Base-by-base conservation (phyloP, 30 jellyfish, hydroid and myxozoan species). In the Cassiopea andromeda region DNA sequence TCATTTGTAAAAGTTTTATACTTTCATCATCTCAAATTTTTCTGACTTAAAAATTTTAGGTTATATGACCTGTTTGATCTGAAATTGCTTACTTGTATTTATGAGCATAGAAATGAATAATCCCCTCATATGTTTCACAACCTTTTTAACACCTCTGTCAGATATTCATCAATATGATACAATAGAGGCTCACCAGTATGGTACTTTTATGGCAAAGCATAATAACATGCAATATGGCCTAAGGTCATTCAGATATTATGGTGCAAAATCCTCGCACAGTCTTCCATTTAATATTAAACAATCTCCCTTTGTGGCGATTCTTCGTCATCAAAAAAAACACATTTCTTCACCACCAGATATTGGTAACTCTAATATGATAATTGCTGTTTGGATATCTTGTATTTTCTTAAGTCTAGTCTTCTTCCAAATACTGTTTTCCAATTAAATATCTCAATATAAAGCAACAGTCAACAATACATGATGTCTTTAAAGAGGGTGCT, bases 221-320 rank as follows among this genome's bases (percentile, higher is more conserved):
- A 60, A 61, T 57, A 80, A 58, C 9, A 48, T 80, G 4, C 89
- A 80, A 7, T 80, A 80, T 80, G 80, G 89, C 46, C 15, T 2
- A 47, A 48, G 54, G 49, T 80, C 85, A 47, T 4, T 80, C 58
- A 80, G 89, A 18, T 80, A 82, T 44, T 18, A 85, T 38, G 91
- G 90, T 45, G 90, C 82, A 15, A 81, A 64, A 81, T 58, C 90
- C 60, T 81, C 87, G 90, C 57, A 81, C 64, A 64, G 66, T 46
- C 61, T 64, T 81, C 82, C 90, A 16, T 44, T 19, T 50, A 64
- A 13, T 87, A 81, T 81, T 84, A 81, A 81, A 46, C 82, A 81
- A 81, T 80, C 83, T 44, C 90, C 90, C 66, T 81, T 87, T 12
- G 82, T 19, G 3, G 38, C 64, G 46, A 59, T 15, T 50, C 59